A percentile compares a stretch with the other conserved stretches of the same genome.
phyloP scores from a whole-genome alignment of 2,888 invertebrate genomes.

The Trichopria drosophilae region DNA sequence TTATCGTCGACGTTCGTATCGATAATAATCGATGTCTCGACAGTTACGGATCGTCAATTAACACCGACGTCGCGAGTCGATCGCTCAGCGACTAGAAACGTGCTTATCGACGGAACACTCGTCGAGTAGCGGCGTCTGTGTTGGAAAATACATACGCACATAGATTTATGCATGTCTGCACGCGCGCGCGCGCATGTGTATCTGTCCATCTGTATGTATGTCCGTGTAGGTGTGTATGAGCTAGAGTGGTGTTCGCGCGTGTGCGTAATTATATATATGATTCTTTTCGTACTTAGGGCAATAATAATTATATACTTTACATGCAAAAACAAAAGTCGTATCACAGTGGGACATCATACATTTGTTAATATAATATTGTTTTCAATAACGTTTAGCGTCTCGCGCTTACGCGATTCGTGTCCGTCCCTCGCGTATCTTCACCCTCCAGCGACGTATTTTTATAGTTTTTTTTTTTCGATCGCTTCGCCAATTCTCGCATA shows the following conservation, averaged over 20 bases:
- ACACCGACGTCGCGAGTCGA: no score
- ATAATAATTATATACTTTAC: constrained; percentile 54
- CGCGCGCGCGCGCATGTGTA: background rate
- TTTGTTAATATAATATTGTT: constrained; percentile 52
- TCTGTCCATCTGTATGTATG: background rate
- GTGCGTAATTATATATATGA: constrained; percentile 35
- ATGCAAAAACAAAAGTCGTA: constrained; percentile 57
- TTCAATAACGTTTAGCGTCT: no score
- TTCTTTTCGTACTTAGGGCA: constrained; percentile 50
- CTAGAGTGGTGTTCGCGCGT: background rate
- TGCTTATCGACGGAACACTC: no score
- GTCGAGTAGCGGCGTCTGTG: no score
- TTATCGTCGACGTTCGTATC: no score
- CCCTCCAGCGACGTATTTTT: constrained; percentile 17
- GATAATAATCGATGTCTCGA: no score
- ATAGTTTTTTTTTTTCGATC: constrained; percentile 17
- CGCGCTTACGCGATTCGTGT: constrained; percentile 24
- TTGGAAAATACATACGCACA: no score
- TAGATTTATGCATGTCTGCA: background rate
- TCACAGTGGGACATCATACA: constrained; percentile 58
- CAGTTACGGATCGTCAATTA: no score
- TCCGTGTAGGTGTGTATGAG: background rate
- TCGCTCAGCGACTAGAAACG: no score
- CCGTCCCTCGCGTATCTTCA: constrained; percentile 13
- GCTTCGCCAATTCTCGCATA: constrained; percentile 3